Base-by-base conservation (phyloP, 2,797 vertebrate genomes). In the Aeoliscus strigatus region DNA sequence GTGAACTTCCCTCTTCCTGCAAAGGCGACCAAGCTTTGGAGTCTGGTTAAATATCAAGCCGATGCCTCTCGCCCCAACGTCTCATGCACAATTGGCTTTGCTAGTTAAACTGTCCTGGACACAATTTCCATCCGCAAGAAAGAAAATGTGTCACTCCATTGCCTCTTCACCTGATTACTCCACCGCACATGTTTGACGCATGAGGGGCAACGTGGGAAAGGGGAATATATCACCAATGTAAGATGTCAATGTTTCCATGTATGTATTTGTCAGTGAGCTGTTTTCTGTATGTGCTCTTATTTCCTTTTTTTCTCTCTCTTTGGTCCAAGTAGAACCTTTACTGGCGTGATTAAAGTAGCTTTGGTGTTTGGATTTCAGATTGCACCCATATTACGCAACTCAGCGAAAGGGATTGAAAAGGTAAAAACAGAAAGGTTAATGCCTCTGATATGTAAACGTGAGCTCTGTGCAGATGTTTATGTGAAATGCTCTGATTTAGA, bases 191-290 rank as follows among this genome's bases (percentile, higher is more conserved):
- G 66, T 64, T 66, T 76, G 45, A 75, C 62, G 58, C 21, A 26
- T 32, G 32, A 67, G 43, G 51, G 71, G 52, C 60, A 60, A 56
- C 61, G 48, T 44, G 42, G 35, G 52, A 62, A 60, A 65, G 61
- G 50, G 6, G 6, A 59, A 50, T 21, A 25, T 53, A 56, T 75
- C 52, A 51, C 64, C 67, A 40, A 76, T 68, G 70, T 79, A 72
- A 60, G 72, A 76, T 76, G 73, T 83, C 74, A 79, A 44, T 80
- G 76, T 78, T 79, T 77, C 62, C 66, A 75, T 71, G 64, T 85
- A 81, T 85, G 83, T 83, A 80, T 83, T 84, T 83, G 83, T 86
- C 77, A 46, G 79, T 83, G 68, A 57, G 51, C 54, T 79, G 64
- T 81, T 84, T 76, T 69, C 48, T 81, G 66, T 81, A 66, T 26